Percentiles rank a stretch among this genome's conserved stretches.
Conservation (phyloP, 1,140 invertebrate species). For the Drosophila triauraria region DNA sequence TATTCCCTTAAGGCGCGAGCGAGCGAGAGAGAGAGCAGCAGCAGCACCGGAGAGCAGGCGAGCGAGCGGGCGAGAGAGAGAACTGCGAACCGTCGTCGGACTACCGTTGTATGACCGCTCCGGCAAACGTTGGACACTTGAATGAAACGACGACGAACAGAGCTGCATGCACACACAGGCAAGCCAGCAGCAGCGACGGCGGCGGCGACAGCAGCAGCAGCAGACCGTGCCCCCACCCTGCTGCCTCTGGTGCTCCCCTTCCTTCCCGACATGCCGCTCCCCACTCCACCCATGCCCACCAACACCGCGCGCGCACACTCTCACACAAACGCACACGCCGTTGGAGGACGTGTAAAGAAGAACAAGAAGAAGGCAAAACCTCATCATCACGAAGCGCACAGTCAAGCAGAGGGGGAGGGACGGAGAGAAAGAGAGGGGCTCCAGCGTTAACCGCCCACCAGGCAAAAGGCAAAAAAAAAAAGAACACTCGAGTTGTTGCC, state of each 20-base stretch:
- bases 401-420: constrained; percentile 4
- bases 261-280: constrained; percentile 27
- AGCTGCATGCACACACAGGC: constrained; percentile 77
- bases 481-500: constrained; percentile 34
- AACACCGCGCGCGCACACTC: constrained; percentile 29
- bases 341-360: constrained; percentile 80
- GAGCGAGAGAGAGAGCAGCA: constrained; percentile 8
- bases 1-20: constrained; percentile 17
- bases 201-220: constrained; percentile 43
- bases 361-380: constrained; percentile 68
- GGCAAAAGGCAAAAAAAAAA: constrained; percentile 52
- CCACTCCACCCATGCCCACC: constrained; percentile 27
- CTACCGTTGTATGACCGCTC: constrained; percentile 80
- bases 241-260: constrained; percentile 24
- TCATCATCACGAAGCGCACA: constrained; percentile 64
- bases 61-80: constrained; percentile 33
- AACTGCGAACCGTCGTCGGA: constrained; percentile 44
- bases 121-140: constrained; percentile 85
- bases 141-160: constrained; percentile 70
- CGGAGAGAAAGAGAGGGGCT: constrained; percentile 35
- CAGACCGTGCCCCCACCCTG: constrained; percentile 34
- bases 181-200: constrained; percentile 54
- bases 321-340: constrained; percentile 47
- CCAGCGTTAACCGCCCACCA: constrained; percentile 70
- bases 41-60: constrained; percentile 36